Evolutionary conservation across 2,113 vertebrate species (phyloP).

Genomic region (Megatriorchis doriae): DNA sequence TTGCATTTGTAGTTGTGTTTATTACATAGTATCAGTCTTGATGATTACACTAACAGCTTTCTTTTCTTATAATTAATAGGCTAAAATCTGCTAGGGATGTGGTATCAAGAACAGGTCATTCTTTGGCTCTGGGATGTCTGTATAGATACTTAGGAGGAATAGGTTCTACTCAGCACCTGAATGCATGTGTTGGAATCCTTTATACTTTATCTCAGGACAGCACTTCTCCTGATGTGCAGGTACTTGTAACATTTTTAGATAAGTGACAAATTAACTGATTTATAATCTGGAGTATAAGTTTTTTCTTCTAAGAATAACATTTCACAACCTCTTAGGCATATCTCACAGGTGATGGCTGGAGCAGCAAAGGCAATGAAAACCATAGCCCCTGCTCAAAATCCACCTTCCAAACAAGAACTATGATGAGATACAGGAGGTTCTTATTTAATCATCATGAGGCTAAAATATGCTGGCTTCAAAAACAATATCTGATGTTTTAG

Average conservation of each 20-base stretch:
- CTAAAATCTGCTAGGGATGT: slow-evolving; percentile 87
- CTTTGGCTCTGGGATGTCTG: slow-evolving; percentile 85
- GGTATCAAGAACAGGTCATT: slow-evolving; percentile 85
- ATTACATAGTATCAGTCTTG: not conserved
- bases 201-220: slow-evolving; percentile 92
- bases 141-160: slow-evolving; percentile 87
- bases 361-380: not conserved
- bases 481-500: not conserved
- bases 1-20: not conserved
- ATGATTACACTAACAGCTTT: not conserved
- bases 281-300: not conserved
- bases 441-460: not conserved
- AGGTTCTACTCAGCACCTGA: slow-evolving; percentile 84
- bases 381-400: not conserved
- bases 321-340: not conserved
- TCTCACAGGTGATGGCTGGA: not conserved
- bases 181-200: slow-evolving; percentile 86
- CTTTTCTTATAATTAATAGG: slow-evolving; percentile 68
- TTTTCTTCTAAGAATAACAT: not conserved
- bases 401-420: not conserved
- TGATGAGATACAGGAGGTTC: not conserved
- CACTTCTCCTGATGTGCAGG: slow-evolving; percentile 95
- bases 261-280: not conserved
- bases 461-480: not conserved
- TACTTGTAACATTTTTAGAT: slow-evolving; percentile 25